Conservation (phyloP, 1,140 invertebrate species). For the Aphelinus certus region DNA sequence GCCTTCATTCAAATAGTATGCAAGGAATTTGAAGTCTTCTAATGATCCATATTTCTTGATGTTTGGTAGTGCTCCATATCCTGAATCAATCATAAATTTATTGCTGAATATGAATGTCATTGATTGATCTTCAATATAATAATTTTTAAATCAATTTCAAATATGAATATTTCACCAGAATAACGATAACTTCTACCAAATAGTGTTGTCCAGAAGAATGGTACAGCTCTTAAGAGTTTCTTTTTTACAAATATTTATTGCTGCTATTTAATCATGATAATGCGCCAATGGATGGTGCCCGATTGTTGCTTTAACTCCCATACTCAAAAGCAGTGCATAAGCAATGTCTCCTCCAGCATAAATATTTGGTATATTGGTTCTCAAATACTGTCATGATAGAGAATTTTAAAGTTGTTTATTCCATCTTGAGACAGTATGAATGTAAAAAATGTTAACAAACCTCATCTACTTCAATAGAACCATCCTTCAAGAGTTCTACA, state of each 20-base stretch:
- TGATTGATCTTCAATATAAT: constrained; percentile 17
- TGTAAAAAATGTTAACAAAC: constrained; percentile 51
- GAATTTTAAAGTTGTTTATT: neutral
- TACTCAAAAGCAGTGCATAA: constrained; percentile 83
- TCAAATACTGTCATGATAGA: constrained; percentile 70
- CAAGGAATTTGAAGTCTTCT: constrained; percentile 82
- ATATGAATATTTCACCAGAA: constrained; percentile 68
- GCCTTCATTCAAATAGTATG: constrained; percentile 79
- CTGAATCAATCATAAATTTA: constrained; percentile 55
- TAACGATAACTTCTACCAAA: constrained; percentile 90
- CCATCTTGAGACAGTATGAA: constrained; percentile 1
- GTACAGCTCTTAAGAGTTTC: constrained; percentile 75
- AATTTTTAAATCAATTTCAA: constrained; percentile 62
- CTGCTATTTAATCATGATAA: constrained; percentile 87
- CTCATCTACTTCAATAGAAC: constrained; percentile 77
- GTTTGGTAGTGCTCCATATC: constrained; percentile 78
- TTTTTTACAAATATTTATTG: constrained; percentile 80
- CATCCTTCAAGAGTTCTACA: constrained; percentile 75
- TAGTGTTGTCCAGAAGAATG: constrained; percentile 92
- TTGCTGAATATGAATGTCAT: constrained; percentile 9
- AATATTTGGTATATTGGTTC: constrained; percentile 80
- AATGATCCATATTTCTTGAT: constrained; percentile 82
- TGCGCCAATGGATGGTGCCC: constrained; percentile 91
- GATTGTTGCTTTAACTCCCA: constrained; percentile 73
- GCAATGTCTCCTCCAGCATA: constrained; percentile 93